Evolutionary conservation across 2,797 vertebrate species (phyloP).

Genomic region (Cottoperca gobio): DNA sequence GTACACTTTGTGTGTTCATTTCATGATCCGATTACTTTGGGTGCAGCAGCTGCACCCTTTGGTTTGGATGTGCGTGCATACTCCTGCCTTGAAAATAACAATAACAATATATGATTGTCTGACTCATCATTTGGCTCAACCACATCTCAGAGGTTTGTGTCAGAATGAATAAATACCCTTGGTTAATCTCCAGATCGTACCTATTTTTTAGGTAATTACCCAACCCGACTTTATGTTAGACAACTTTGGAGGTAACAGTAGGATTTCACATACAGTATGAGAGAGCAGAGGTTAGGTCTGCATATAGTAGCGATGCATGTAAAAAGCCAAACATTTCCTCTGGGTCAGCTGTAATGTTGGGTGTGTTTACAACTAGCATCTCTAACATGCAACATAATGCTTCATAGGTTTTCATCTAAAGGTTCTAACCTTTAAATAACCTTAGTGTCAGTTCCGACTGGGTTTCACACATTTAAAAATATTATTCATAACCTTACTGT

Average conservation of each 20-base stretch:
- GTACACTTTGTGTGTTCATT: no score
- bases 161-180: background rate
- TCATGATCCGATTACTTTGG: no score
- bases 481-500: background rate
- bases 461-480: no score
- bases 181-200: background rate
- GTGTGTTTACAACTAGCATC: background rate
- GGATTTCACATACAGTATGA: background rate
- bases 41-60: no score
- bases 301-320: no score
- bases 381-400: background rate
- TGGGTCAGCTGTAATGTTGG: background rate
- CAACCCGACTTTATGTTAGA: background rate
- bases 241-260: background rate
- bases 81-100: background rate
- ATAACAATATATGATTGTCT: background rate
- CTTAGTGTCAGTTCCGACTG: background rate
- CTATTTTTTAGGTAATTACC: background rate
- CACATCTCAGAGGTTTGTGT: no score
- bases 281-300: background rate
- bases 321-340: background rate
- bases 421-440: background rate
- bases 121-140: background rate
- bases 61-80: no score
- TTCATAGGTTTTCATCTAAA: background rate